phyloP scores from a whole-genome alignment of 2,888 invertebrate species.

The Lagria hirta region DNA sequence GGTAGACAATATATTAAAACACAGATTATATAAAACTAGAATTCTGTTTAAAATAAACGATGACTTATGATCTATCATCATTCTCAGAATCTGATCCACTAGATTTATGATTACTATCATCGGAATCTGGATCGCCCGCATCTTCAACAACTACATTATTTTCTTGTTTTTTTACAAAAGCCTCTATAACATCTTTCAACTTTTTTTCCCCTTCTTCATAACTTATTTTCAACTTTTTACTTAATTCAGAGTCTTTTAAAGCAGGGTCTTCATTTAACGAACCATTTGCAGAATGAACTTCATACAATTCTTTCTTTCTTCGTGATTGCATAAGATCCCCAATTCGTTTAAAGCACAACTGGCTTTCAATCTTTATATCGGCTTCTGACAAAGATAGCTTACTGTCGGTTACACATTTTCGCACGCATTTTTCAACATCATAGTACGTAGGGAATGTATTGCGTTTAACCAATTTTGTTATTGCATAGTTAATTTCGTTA shows the following conservation, averaged over 20 bases:
- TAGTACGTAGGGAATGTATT: slow-evolving; percentile 45
- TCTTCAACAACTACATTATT: slow-evolving; percentile 28
- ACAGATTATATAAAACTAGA: no score
- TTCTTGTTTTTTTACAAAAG: slow-evolving; percentile 39
- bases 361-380: slow-evolving; percentile 41
- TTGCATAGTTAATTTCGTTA: slow-evolving; percentile 41
- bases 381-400: slow-evolving; percentile 36
- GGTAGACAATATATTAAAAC: no score
- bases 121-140: slow-evolving; percentile 34
- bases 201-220: slow-evolving; percentile 36
- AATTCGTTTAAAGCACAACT: slow-evolving; percentile 43
- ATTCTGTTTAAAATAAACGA: no score
- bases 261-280: slow-evolving; percentile 43
- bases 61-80: no score
- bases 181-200: slow-evolving; percentile 39
- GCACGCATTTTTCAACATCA: slow-evolving; percentile 43
- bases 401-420: slow-evolving; percentile 37
- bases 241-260: slow-evolving; percentile 36
- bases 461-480: slow-evolving; percentile 44
- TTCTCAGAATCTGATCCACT: no score
- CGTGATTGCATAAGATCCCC: slow-evolving; percentile 44
- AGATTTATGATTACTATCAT: slow-evolving; percentile 30
- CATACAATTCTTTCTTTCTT: slow-evolving; percentile 44
- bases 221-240: slow-evolving; percentile 37
- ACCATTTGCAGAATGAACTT: slow-evolving; percentile 33